Conservation (phyloP, 2,113 vertebrate genomes). For the Podarcis raffonei region DNA sequence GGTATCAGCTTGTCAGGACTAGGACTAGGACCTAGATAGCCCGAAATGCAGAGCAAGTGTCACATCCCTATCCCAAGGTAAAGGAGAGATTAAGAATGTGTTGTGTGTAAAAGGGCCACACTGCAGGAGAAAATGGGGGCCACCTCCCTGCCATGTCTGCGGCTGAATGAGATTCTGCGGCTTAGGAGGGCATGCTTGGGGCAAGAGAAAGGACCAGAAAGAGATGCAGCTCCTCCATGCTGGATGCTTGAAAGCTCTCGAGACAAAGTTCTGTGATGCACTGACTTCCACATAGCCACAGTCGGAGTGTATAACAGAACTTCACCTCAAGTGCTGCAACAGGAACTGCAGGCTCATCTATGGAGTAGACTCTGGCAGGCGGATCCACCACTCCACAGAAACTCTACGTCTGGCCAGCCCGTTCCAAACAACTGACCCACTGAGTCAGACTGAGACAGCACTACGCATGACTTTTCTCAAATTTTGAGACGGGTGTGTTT, state of each 20-base stretch:
- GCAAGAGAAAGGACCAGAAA: constrained; percentile 14
- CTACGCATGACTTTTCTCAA: neutral
- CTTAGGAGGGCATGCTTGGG: neutral
- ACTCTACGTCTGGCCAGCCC: neutral
- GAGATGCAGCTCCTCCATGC: neutral
- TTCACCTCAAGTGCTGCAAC: constrained; percentile 75
- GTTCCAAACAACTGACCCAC: neutral
- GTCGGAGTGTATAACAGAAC: constrained; percentile 85
- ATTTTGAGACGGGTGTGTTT: neutral
- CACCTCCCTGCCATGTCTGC: neutral
- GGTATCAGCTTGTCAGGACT: neutral
- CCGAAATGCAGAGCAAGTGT: neutral
- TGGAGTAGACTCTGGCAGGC: neutral
- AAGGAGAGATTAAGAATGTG: neutral
- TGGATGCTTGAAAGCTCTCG: constrained; percentile 73
- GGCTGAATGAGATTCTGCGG: neutral
- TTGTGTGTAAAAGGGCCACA: neutral
- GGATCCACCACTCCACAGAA: neutral
- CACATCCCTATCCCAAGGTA: neutral
- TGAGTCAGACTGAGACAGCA: neutral
- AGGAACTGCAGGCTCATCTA: neutral
- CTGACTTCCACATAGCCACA: constrained; percentile 81
- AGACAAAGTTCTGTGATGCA: constrained; percentile 88
- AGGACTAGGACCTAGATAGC: neutral
- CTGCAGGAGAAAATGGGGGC: neutral